Conservation (phyloP, 1,140 invertebrate genomes). For the Drepana arcuata region DNA sequence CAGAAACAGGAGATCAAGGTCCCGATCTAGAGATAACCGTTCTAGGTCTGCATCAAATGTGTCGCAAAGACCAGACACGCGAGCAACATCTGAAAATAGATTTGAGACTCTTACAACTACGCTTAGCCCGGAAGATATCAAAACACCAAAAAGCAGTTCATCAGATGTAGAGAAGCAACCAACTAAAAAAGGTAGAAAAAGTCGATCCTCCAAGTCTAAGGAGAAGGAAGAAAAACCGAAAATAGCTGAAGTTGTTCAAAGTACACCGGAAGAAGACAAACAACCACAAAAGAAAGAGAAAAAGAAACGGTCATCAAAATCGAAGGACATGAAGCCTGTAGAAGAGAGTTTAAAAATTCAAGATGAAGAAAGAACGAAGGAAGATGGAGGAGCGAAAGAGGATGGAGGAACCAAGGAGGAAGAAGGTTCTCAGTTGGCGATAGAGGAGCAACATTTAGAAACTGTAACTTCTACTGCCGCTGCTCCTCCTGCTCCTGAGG, state of each 20-base stretch:
- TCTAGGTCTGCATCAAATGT: constrained; percentile 29
- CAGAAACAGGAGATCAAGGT: constrained; percentile 56
- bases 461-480: no score
- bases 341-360: no score
- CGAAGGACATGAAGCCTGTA: constrained; percentile 27
- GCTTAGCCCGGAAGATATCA: constrained; percentile 28
- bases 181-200: constrained; percentile 30
- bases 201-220: constrained; percentile 35
- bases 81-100: constrained; percentile 55
- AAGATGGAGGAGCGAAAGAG: constrained; percentile 12
- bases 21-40: constrained; percentile 48
- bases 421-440: no score
- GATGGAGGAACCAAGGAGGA: constrained; percentile 10
- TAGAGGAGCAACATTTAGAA: no score
- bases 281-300: constrained; percentile 39
- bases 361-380: no score
- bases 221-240: constrained; percentile 37
- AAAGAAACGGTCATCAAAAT: constrained; percentile 42
- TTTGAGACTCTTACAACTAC: constrained; percentile 40
- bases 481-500: constrained; percentile 13
- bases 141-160: constrained; percentile 18
- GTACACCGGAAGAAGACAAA: constrained; percentile 29
- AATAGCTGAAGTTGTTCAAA: constrained; percentile 11
- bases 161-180: constrained; percentile 29
- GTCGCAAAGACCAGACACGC: constrained; percentile 10